A percentile compares a stretch with the other conserved stretches of the same genome.
Conservation (phyloP, 2,888 invertebrate species). For the Hemaris fuciformis region DNA sequence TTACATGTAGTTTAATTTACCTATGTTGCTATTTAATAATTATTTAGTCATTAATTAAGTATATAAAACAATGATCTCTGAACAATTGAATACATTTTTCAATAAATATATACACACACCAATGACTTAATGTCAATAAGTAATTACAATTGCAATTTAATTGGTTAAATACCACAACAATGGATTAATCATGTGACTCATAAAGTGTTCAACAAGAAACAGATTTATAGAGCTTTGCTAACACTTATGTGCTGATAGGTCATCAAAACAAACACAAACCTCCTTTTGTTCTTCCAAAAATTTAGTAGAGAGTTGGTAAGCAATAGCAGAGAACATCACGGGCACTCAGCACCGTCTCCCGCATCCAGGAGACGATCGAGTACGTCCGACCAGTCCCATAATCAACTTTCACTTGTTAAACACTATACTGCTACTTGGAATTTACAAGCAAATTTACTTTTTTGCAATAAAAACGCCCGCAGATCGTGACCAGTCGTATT, state of each 20-base stretch:
- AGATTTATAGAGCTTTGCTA: not conserved
- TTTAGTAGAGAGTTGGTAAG: constrained; percentile 69
- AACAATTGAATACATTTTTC: not conserved
- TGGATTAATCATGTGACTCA: constrained; percentile 7
- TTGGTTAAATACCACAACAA: not conserved
- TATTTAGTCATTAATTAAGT: too few species aligned
- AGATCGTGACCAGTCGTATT: constrained; percentile 28
- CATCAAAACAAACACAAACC: constrained; percentile 4
- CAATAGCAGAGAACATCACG: constrained; percentile 70
- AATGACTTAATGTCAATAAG: not conserved
- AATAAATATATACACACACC: not conserved
- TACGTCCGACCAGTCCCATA: constrained; percentile 41
- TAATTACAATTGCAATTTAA: not conserved
- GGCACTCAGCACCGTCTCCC: constrained; percentile 46
- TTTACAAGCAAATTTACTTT: constrained; percentile 17
- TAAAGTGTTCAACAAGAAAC: not conserved
- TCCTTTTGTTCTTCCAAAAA: constrained; percentile 71
- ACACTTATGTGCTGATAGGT: not conserved
- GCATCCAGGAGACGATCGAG: constrained; percentile 43
- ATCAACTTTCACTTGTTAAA: constrained; percentile 33
- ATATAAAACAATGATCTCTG: not conserved
- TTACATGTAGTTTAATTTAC: too few species aligned
- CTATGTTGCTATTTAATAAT: too few species aligned
- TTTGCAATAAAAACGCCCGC: constrained; percentile 21
- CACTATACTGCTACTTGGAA: constrained; percentile 12